These are phyloP conservation scores for Hemibagrus wyckioides DNA, from an alignment of 2,113 vertebrate genomes.

Conservation along the genomic window DNA sequence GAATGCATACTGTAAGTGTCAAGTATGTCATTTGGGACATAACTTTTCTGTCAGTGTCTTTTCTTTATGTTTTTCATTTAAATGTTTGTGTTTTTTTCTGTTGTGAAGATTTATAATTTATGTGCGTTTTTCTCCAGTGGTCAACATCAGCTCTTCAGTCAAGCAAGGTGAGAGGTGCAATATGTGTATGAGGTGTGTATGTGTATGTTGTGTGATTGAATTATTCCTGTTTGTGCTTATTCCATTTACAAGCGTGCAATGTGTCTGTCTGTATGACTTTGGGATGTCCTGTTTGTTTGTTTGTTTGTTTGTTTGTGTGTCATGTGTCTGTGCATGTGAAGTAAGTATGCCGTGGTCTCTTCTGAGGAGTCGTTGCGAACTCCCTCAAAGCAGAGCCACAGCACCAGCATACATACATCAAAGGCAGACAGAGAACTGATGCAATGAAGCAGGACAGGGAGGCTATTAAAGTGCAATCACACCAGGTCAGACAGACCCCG, in stretches of 20 bases:
- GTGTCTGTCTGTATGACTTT: not conserved
- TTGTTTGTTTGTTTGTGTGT: not conserved
- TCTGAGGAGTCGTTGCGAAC: not conserved
- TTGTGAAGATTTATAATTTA: conserved; percentile 36
- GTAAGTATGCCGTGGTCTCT: not conserved
- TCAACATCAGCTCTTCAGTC: conserved; percentile 45
- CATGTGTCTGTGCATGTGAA: not conserved
- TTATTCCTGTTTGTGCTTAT: not conserved
- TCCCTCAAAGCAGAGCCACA: not conserved
- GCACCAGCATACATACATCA: conserved; percentile 18
- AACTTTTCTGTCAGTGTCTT: not conserved
- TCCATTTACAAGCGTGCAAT: not conserved
- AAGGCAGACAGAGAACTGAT: conserved; percentile 9
- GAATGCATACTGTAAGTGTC: no score
- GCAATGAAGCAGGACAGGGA: not conserved
- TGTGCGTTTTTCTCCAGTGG: conserved; percentile 52
- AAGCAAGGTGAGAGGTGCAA: conserved; percentile 50
- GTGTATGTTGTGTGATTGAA: conserved; percentile 2
- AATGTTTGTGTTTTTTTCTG: not conserved
- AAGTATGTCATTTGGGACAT: no score
- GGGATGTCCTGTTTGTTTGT: not conserved
- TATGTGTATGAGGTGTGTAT: not conserved
- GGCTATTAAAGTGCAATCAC: conserved; percentile 20
- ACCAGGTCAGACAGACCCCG: conserved; percentile 15
- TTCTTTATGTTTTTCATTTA: not conserved